Conservation (phyloP, 23 tunicate species). For the Corella eumyota region DNA sequence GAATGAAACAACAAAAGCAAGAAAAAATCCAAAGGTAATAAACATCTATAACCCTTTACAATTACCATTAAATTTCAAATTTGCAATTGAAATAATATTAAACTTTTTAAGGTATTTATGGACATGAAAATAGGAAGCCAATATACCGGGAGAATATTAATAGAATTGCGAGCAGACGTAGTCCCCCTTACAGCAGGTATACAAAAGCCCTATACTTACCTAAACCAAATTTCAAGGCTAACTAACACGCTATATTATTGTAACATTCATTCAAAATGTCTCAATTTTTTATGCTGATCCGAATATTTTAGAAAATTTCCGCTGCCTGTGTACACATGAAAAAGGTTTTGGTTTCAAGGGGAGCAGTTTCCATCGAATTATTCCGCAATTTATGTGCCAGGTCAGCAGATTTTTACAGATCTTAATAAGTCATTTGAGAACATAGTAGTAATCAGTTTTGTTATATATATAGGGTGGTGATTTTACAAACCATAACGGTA, state of each 20-base stretch:
- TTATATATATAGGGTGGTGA: constrained; percentile 68
- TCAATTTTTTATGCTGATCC: no score
- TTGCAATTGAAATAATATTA: no score
- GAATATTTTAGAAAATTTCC: constrained; percentile 64
- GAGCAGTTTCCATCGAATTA: constrained; percentile 84
- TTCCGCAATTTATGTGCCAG: constrained; percentile 99
- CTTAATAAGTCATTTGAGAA: no score
- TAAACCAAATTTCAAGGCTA: no score
- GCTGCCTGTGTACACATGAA: constrained; percentile 89
- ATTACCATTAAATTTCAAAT: no score
- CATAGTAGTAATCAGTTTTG: no score
- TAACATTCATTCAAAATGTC: no score
- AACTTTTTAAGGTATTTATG: constrained; percentile 57
- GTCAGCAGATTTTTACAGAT: constrained; percentile 7
- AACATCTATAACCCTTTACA: background rate
- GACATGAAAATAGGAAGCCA: constrained; percentile 89
- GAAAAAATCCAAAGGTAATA: background rate
- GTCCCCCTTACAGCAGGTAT: constrained; percentile 87
- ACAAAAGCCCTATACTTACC: no score
- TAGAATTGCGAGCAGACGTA: constrained; percentile 84
- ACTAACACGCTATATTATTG: no score
- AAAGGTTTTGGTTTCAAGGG: constrained; percentile 93
- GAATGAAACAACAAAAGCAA: constrained; percentile 19
- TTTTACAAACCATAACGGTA: constrained; percentile 89
- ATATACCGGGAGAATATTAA: constrained; percentile 79